Evolutionary conservation across 2,113 vertebrate genomes (phyloP), one percentile per base, ranked within the genome.

Genomic region (Bothrops jararaca): DNA sequence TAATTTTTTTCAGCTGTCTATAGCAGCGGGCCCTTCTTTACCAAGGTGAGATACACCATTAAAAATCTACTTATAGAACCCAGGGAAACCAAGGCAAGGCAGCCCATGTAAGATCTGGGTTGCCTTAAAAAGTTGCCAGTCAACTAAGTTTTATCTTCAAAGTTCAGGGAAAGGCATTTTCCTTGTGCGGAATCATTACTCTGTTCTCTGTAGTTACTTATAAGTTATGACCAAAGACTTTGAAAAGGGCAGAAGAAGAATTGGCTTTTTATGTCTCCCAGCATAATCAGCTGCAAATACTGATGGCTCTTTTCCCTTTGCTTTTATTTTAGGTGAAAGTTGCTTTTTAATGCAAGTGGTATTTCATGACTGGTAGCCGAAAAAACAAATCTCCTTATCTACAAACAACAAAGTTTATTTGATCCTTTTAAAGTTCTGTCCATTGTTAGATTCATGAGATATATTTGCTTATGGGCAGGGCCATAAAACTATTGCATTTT

Each of bases 101-200:
- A 85, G 39, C 10, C 74, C 53, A 20, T 86, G 80, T 29, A 86
- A 86, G 89, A 15, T 52, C 0, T 11, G 93, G 87, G 87, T 91
- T 85, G 91, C 69, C 88, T 53, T 89, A 93, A 50, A 80, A 91
- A n/a, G 45, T 94, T 95, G 80, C 90, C 56, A 54, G 94, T 89
- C 94, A 95, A 95, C 50, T 48, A 45, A 15, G 29, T 42, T 86
- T 80, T 80, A 52, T 74, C 89, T 90, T 57, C 9, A 29, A 86
- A 80, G 34, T 80, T 80, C 74, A 80, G 15, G 34, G 20, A 42
- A 80, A 29, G n/a, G 69, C 80, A 91, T 34, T 85, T 91, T 86
- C 80, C 54, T 86, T 58, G 26, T n/a, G 15, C 26, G 48, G 64
- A 90, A 56, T 24, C 34, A 52, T 39, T 54, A 22, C 11, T 53